Base-by-base conservation (phyloP, 2,113 vertebrate species). In the Pachyramphus minor region DNA sequence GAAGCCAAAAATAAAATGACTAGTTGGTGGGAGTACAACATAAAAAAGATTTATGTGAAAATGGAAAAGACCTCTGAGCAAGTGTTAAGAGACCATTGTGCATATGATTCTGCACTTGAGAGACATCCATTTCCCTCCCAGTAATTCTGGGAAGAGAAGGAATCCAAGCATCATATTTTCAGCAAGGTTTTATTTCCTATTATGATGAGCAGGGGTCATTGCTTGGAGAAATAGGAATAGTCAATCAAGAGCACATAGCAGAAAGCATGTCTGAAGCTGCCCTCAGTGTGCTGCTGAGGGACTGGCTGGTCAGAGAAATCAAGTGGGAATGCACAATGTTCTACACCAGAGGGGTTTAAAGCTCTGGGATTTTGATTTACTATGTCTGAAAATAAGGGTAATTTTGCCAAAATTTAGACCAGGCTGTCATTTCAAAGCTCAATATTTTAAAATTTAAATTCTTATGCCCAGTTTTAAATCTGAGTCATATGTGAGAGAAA, bases 1-100 rank as follows among this genome's bases (percentile, higher is more conserved):
- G 92, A 93, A 96, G 85, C 90, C 90, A 93, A 90, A 95, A 95
- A 93, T 88, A 95, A 94, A 95, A 95, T 90, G 85, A 72, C 83
- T 95, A 56, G 56, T 81, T 37, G 30, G 88, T 96, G 67, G 93
- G 92, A 96, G 86, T 90, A 58, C 31, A 89, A 35, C 88, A 96
- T 95, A 84, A 93, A 95, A 84, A 56, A 93, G 93, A 96, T 94
- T 96, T 89, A 94, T 84, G 47, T 93, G 90, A 84, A 93, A 96
- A 89, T 87, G 88, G 83, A 81, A 92, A 93, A 92, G 89, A 90
- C 85, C 83, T 90, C 41, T 18, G 11, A 96, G 79, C 76, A 84
- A 89, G 76, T 72, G 75, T 63, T 92, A 96, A 81, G 73, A 93
- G 73, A 77, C 69, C 28, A 64, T 49, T 87, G 80, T 78, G 76